Percentiles rank a stretch among this genome's conserved stretches.
Conservation (phyloP, 1,140 invertebrate species). For the Spodoptera litura region DNA sequence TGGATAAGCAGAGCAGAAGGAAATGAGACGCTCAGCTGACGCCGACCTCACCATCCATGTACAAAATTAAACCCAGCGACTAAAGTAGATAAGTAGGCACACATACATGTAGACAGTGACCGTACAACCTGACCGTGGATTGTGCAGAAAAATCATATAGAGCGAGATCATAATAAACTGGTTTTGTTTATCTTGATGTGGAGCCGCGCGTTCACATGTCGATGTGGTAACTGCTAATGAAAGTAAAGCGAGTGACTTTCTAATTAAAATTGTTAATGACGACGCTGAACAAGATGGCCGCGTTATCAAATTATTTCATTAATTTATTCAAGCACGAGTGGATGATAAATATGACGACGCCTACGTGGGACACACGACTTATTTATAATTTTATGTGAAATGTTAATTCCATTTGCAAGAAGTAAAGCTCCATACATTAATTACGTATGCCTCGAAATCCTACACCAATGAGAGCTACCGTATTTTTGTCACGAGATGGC, state of each 20-base stretch:
- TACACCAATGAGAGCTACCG: too few relatives aligned
- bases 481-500: too few relatives aligned
- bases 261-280: slow-evolving; percentile 8
- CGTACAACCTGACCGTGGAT: too few relatives aligned
- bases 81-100: too few relatives aligned
- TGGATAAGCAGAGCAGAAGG: neutral
- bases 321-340: slow-evolving; percentile 7
- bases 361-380: too few relatives aligned
- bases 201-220: too few relatives aligned
- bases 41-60: slow-evolving; percentile 7
- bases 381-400: neutral
- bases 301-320: slow-evolving; percentile 16
- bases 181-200: too few relatives aligned
- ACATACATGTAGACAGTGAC: too few relatives aligned
- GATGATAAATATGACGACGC: neutral
- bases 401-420: neutral
- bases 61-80: neutral
- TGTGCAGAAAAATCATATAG: too few relatives aligned
- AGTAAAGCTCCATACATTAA: too few relatives aligned
- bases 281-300: neutral
- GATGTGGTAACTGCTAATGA: slow-evolving; percentile 2
- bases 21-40: slow-evolving; percentile 1
- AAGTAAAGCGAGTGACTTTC: neutral
- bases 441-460: too few relatives aligned
- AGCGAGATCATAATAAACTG: too few relatives aligned